Base-by-base conservation (phyloP, 2,113 vertebrate genomes). In the Perca flavescens region DNA sequence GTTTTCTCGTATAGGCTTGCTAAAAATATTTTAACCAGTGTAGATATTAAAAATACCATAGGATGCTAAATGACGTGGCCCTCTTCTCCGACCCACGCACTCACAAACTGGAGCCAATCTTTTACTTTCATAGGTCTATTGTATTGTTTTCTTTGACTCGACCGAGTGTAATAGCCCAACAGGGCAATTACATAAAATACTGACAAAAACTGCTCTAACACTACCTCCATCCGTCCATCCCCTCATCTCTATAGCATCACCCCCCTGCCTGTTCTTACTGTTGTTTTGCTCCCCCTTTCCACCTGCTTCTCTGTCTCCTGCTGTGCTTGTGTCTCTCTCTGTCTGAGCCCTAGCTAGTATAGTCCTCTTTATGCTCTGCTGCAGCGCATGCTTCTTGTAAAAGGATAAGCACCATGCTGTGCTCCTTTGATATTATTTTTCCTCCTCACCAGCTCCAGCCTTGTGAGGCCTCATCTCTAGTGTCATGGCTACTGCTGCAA, bases 341-440 rank as follows among this genome's bases (percentile, higher is more conserved):
- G 65, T 84, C 84, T 91, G 85, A 80, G 84, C 81, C 85, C 6
- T 53, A 83, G 87, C 86, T 79, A 79, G 83, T 90, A 77, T 87
- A 11, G 40, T 80, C 80, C 77, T 89, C 84, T 90, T 84, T 70
- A 90, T 71, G 77, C 90, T 91, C 75, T 34, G 86, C 88, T 90
- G 86, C 88, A 87, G 91, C 82, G 83, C 86, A 81, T 82, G 91
- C 86, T 88, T 88, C 90, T 91, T 91, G 89, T 86, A 89, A 90
- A 90, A 77, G 90, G 91, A 87, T 93, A 87, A 93, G 91, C 89
- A 71, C 86, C 90, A 86, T 31, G 88, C 92, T 92, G 91, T 85
- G 92, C 77, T 88, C 90, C 91, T 92, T 89, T 90, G 83, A 92
- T 92, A 91, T 92, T 92, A 88, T 92, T 91, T 91, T 92, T 92